Conservation (phyloP, 1,140 invertebrate genomes). For the Hormaphis cornu region DNA sequence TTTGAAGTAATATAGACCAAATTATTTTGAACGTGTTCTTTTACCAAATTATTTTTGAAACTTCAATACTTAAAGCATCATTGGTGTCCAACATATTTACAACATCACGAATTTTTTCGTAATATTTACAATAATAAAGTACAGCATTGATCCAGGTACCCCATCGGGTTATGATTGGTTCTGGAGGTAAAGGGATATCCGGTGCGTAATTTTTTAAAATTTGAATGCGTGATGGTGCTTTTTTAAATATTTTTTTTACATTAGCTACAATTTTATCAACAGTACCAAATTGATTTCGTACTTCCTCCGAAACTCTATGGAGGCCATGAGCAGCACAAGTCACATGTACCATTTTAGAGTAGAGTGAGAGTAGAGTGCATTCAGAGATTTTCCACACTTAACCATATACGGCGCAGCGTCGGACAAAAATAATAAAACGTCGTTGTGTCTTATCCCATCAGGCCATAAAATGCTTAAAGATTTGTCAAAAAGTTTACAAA, state of each 20-base stretch:
- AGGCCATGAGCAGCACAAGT: slow-evolving; percentile 31
- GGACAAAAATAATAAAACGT: background rate
- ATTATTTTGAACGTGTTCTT: background rate
- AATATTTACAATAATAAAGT: background rate
- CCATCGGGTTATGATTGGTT: slow-evolving; percentile 43
- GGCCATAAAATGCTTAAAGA: background rate
- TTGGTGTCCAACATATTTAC: background rate
- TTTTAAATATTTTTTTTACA: slow-evolving; percentile 39
- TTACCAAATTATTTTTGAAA: background rate
- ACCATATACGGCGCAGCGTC: background rate
- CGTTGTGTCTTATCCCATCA: background rate
- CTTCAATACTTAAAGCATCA: background rate
- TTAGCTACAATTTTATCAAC: too few relatives aligned
- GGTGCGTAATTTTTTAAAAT: slow-evolving; percentile 40
- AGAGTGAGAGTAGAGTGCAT: slow-evolving; percentile 27
- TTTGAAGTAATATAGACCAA: background rate
- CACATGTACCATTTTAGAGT: slow-evolving; percentile 37
- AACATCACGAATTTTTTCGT: background rate
- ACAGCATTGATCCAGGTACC: slow-evolving; percentile 42
- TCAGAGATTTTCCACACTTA: background rate
- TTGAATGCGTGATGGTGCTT: slow-evolving; percentile 38
- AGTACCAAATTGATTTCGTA: too few relatives aligned
- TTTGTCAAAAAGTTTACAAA: background rate
- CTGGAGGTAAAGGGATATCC: slow-evolving; percentile 40
- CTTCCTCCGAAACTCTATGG: too few relatives aligned